Percentiles rank a stretch among this genome's conserved stretches.
Conservation (phyloP, 2,888 invertebrate genomes). For the Erebia palarica region DNA sequence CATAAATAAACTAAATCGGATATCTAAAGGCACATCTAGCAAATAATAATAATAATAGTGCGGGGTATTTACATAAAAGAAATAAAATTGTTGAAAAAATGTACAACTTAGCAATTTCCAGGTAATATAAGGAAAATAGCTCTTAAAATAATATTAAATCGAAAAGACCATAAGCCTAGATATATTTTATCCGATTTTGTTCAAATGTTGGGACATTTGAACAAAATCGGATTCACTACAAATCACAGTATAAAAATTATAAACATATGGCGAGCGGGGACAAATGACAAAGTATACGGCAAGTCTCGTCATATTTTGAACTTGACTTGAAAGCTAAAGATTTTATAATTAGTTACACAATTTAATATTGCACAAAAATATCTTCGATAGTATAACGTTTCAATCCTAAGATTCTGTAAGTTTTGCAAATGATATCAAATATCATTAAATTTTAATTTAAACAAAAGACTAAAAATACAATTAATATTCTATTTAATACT, state of each 20-base stretch:
- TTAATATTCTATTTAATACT: constrained; percentile 27
- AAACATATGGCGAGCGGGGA: constrained; percentile 52
- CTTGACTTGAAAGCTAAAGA: constrained; percentile 15
- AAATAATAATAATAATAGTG: constrained; percentile 66
- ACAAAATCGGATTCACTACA: constrained; percentile 59
- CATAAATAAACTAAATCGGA: constrained; percentile 78
- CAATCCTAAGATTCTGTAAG: constrained; percentile 59
- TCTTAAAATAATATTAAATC: constrained; percentile 36
- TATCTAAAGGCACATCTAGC: constrained; percentile 71
- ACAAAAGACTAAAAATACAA: constrained; percentile 40
- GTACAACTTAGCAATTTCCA: constrained; percentile 72
- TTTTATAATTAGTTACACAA: constrained; percentile 11
- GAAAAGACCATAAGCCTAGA: constrained; percentile 38
- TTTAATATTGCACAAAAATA: constrained; percentile 62
- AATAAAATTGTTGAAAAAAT: constrained; percentile 69
- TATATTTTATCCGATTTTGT: constrained; percentile 49
- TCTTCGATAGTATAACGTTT: constrained; percentile 42
- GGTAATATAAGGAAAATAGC: constrained; percentile 53
- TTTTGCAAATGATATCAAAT: constrained; percentile 72
- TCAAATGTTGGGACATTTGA: too few relatives aligned
- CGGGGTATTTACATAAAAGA: constrained; percentile 74
- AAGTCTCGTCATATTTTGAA: constrained; percentile 27
- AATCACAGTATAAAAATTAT: constrained; percentile 59
- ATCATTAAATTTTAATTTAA: constrained; percentile 61
- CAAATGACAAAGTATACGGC: constrained; percentile 22